These are phyloP conservation scores for Eciton burchellii DNA, from an alignment of 1,140 invertebrate genomes.

Conservation along the genomic window DNA sequence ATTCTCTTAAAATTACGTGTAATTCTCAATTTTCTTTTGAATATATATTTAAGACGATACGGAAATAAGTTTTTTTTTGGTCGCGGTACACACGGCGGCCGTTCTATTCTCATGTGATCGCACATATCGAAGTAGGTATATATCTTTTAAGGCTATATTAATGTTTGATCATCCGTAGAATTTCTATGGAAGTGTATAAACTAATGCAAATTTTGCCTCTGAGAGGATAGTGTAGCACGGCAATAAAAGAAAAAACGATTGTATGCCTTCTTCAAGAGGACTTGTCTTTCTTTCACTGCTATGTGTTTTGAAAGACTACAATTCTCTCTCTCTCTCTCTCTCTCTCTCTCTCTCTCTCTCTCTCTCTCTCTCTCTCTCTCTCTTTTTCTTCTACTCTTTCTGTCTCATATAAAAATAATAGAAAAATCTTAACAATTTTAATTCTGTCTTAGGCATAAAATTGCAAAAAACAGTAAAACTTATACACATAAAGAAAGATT, in stretches of 20 bases:
- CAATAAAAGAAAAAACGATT: conserved; percentile 74
- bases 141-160: conserved; percentile 47
- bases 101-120: conserved; percentile 39
- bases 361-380: not conserved
- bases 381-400: not conserved
- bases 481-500: conserved; percentile 15
- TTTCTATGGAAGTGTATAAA: conserved; percentile 57
- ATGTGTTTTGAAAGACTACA: conserved; percentile 20
- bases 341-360: not conserved
- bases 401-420: not conserved
- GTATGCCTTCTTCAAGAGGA: conserved; percentile 40
- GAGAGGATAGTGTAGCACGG: conserved; percentile 80
- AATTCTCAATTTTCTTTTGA: conserved; percentile 2
- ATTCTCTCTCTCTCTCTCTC: conserved; percentile 14
- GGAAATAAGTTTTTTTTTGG: conserved; percentile 6
- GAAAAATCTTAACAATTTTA: conserved; percentile 4
- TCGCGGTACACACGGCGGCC: conserved; percentile 5
- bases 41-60: conserved; percentile 8
- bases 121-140: conserved; percentile 44
- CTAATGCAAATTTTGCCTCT: conserved; percentile 75
- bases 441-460: conserved; percentile 11
- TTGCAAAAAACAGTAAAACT: conserved; percentile 8
- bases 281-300: conserved; percentile 26
- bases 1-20: too few species aligned
- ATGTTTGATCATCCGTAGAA: conserved; percentile 65